phyloP scores from a whole-genome alignment of 2,888 invertebrate species.

The Xestia ashworthii region DNA sequence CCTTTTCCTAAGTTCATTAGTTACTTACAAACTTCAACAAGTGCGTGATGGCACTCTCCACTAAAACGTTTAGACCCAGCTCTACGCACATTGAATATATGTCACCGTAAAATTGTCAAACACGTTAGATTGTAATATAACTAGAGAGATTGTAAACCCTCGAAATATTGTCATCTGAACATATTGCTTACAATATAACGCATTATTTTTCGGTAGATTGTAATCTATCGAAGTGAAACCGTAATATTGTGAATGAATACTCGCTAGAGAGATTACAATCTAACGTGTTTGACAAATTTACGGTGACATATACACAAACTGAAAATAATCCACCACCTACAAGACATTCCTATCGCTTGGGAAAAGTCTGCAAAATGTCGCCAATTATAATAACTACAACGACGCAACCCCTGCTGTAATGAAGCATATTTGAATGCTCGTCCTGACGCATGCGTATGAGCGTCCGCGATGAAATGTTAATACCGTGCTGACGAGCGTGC shows the following conservation, averaged over 20 bases:
- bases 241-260: too few relatives aligned
- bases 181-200: too few relatives aligned
- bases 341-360: neutral
- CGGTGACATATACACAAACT: neutral
- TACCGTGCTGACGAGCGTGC: constrained; percentile 34
- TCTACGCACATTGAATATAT: neutral
- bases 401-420: constrained; percentile 12
- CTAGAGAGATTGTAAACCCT: too few relatives aligned
- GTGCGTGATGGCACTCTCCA: neutral
- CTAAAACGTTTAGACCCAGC: neutral
- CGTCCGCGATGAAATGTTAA: constrained; percentile 65
- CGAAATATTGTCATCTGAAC: too few relatives aligned
- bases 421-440: constrained; percentile 52
- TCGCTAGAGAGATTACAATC: too few relatives aligned
- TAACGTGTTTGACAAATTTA: too few relatives aligned
- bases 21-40: neutral
- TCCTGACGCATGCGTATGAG: constrained; percentile 30
- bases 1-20: neutral
- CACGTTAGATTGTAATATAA: too few relatives aligned
- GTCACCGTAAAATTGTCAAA: too few relatives aligned
- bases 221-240: too few relatives aligned
- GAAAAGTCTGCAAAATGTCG: neutral
- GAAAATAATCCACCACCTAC: constrained; percentile 1
- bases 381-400: constrained; percentile 8
- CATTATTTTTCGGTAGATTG: too few relatives aligned